These are phyloP conservation scores for Lymantria dispar DNA, from an alignment of 2,888 invertebrate species.

Conservation along the genomic window DNA sequence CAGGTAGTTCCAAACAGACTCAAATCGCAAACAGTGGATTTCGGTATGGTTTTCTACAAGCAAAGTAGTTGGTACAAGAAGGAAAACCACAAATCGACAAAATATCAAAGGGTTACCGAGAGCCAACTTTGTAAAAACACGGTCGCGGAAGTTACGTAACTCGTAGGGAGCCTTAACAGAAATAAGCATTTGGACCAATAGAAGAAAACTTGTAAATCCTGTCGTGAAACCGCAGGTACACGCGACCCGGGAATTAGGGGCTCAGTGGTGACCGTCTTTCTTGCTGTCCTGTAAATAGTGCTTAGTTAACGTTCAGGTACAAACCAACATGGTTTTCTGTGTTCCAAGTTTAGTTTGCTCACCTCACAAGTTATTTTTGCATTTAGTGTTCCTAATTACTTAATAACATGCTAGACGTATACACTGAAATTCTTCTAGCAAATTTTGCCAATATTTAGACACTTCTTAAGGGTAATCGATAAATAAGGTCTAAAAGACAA, in stretches of 20 bases:
- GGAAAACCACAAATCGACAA: constrained; percentile 51
- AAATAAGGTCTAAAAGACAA: no score
- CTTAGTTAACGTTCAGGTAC: constrained; percentile 38
- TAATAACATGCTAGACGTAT: no score
- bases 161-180: constrained; percentile 49
- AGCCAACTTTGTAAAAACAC: constrained; percentile 52
- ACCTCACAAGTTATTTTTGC: constrained; percentile 1
- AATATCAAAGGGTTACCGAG: constrained; percentile 54
- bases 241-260: constrained; percentile 50
- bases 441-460: no score
- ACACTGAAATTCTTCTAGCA: no score
- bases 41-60: constrained; percentile 37
- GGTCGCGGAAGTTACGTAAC: constrained; percentile 49
- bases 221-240: constrained; percentile 56
- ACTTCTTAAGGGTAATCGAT: no score
- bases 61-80: constrained; percentile 29
- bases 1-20: constrained; percentile 28
- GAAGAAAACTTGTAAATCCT: constrained; percentile 76
- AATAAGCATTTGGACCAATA: constrained; percentile 68
- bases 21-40: constrained; percentile 26
- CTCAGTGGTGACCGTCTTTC: constrained; percentile 42
- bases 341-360: constrained; percentile 15
- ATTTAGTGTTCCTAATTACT: no score
- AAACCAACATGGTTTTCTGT: constrained; percentile 33
- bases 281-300: constrained; percentile 46